Conservation (phyloP, 2,888 invertebrate species). For the Plagodis dolabraria region DNA sequence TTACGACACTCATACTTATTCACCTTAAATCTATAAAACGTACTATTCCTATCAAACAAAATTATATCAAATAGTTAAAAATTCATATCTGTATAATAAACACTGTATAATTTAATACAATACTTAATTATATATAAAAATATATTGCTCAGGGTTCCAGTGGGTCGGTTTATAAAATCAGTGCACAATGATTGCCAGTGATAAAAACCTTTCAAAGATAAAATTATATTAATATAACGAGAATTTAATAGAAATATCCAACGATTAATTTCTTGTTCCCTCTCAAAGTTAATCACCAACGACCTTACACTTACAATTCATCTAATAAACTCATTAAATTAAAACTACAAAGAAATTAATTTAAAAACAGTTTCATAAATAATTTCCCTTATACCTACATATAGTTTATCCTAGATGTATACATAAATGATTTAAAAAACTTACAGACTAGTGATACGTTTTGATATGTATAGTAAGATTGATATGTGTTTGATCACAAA, state of each 20-base stretch:
- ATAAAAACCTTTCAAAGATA: conserved; percentile 41
- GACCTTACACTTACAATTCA: conserved; percentile 31
- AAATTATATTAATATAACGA: conserved; percentile 23
- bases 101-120: conserved; percentile 73
- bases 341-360: conserved; percentile 31
- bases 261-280: conserved; percentile 43
- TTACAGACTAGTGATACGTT: conserved; percentile 75
- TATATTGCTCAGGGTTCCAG: conserved; percentile 82
- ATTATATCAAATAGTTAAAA: conserved; percentile 74
- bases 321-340: conserved; percentile 35
- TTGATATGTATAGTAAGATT: conserved; percentile 51
- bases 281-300: conserved; percentile 35
- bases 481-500: conserved; percentile 75
- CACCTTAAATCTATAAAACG: conserved; percentile 58
- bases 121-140: conserved; percentile 82
- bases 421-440: conserved; percentile 79
- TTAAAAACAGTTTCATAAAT: conserved; percentile 46
- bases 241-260: conserved; percentile 38
- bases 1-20: conserved; percentile 68
- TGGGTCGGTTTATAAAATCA: conserved; percentile 80
- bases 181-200: conserved; percentile 65
- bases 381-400: conserved; percentile 59
- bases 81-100: conserved; percentile 76
- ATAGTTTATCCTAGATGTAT: conserved; percentile 71
- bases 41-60: conserved; percentile 66